Evolutionary conservation across 2,888 invertebrate species (phyloP), one percentile per base, ranked within the genome.

Genomic region (Melinopterus prodromus): DNA sequence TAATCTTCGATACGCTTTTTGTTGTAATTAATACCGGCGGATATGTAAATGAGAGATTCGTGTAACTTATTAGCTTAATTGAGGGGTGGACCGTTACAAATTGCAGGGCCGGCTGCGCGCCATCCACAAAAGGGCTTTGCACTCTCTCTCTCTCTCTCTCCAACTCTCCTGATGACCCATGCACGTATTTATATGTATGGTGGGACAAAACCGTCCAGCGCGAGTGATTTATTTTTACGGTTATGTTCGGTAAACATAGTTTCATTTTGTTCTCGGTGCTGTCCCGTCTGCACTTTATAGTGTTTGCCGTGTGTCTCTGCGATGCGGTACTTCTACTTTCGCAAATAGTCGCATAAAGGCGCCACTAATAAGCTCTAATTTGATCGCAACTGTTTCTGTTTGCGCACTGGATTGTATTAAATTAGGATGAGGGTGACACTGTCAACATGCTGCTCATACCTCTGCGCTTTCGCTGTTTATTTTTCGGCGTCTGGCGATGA

Each of bases 221-320:
- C 77, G 77, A 74, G 69, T 77, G 77, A 77, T 77, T 77, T 69
- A 77, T 77, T 77, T 77, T 77, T 77, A 77, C 69, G 77, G 35
- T 77, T 77, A 77, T 69, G 37, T 69, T 69, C 69, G 53, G 69
- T 53, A 77, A 77, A 77, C 76, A 76, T 53, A 69, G 77, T 77
- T 38, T 69, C 69, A 69, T 53, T 77, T 69, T 77, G 77, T 69
- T 53, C 53, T 53, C 53, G 53, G 7, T 26, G 26, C 53, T 53
- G 53, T 53, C 53, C 53, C 69, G 77, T 77, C 77, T 77, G 38
- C 36, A 12, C 72, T 72, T 26, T 26, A 26, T 26, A 3, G 26
- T 36, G 35, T 72, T 72, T 72, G 36, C 36, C 36, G 72, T 26
- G 36, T 72, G 72, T 72, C 35, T n/a, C 36, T 72, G 72, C 72